These are phyloP conservation scores for Elanus axillaris DNA, from an alignment of 2,113 vertebrate genomes.

Conservation along the genomic window DNA sequence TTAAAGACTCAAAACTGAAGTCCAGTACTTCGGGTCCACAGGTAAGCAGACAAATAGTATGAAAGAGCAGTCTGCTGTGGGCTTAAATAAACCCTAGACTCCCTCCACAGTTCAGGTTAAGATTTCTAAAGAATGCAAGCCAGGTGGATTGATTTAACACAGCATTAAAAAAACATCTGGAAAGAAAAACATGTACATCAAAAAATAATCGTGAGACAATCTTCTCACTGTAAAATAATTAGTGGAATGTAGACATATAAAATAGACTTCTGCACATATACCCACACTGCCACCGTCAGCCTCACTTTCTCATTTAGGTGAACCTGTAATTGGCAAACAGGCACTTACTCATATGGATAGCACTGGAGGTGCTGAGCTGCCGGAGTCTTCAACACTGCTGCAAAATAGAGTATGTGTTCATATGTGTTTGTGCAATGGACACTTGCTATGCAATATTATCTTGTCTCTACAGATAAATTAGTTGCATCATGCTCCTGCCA, in stretches of 20 bases:
- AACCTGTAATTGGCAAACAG: background rate
- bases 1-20: constrained; percentile 23
- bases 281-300: constrained; percentile 28
- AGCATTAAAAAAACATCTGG: constrained; percentile 12
- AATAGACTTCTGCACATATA: background rate
- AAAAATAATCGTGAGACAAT: background rate
- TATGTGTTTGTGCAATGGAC: background rate
- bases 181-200: constrained; percentile 15
- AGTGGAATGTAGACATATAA: background rate
- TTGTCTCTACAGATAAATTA: constrained; percentile 58
- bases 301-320: background rate
- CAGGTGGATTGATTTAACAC: constrained; percentile 6
- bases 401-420: constrained; percentile 2
- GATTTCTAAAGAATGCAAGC: background rate
- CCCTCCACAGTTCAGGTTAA: background rate
- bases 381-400: background rate
- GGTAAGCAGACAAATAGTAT: background rate
- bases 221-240: constrained; percentile 29
- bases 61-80: background rate
- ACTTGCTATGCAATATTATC: constrained; percentile 46
- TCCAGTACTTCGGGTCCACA: constrained; percentile 2
- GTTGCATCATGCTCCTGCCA: constrained; percentile 39
- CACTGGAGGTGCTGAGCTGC: background rate
- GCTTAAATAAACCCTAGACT: background rate
- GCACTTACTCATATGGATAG: background rate